Percentiles rank a stretch among this genome's conserved stretches.
Evolutionary conservation across 2,113 vertebrate genomes (phyloP).

Genomic region (Tonatia bakeri): DNA sequence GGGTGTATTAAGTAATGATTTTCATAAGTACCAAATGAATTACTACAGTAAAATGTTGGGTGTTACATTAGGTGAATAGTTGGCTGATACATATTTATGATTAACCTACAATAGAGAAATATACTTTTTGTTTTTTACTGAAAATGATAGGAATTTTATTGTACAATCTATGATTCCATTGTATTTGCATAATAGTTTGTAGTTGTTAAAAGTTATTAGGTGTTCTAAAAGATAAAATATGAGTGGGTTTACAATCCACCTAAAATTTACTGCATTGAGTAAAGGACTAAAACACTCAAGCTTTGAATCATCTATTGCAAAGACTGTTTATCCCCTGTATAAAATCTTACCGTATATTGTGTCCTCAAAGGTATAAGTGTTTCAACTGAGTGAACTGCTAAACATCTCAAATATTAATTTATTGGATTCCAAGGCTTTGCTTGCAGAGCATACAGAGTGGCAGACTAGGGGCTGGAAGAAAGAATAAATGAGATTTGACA

Average conservation of each 20-base stretch:
- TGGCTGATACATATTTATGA: slow-evolving; percentile 74
- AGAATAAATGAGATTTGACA: slow-evolving; percentile 52
- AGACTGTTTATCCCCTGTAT: slow-evolving; percentile 76
- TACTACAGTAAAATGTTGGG: slow-evolving; percentile 71
- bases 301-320: slow-evolving; percentile 79
- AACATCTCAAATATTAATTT: slow-evolving; percentile 78
- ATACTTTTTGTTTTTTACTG: slow-evolving; percentile 61
- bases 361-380: slow-evolving; percentile 61
- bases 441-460: slow-evolving; percentile 65
- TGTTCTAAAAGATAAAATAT: slow-evolving; percentile 79
- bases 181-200: slow-evolving; percentile 80
- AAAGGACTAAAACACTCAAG: slow-evolving; percentile 76
- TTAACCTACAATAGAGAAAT: slow-evolving; percentile 70
- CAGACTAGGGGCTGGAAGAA: slow-evolving; percentile 54
- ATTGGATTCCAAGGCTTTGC: slow-evolving; percentile 68
- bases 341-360: slow-evolving; percentile 74
- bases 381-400: slow-evolving; percentile 66
- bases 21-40: slow-evolving; percentile 74
- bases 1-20: slow-evolving; percentile 76
- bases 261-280: slow-evolving; percentile 81
- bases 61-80: slow-evolving; percentile 72
- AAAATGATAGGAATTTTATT: slow-evolving; percentile 62
- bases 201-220: slow-evolving; percentile 77
- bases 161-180: slow-evolving; percentile 69
- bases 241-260: slow-evolving; percentile 78